Conservation (phyloP, 2,113 vertebrate genomes). For the Chiloscyllium plagiosum region DNA sequence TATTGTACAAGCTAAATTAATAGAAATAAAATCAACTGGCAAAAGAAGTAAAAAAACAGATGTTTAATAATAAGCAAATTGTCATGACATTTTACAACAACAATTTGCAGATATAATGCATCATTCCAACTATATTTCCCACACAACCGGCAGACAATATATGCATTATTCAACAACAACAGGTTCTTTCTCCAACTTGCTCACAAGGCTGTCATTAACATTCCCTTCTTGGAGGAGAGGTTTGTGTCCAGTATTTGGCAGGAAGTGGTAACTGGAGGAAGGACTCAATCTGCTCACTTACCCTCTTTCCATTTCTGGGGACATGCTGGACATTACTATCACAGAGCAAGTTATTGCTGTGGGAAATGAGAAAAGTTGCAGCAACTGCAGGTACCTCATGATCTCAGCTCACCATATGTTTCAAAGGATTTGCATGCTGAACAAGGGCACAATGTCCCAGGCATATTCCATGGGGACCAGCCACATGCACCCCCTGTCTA, state of each 20-base stretch:
- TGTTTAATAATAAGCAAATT: conserved; percentile 18
- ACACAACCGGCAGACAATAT: background rate
- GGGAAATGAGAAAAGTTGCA: background rate
- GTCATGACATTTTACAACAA: background rate
- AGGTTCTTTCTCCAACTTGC: background rate
- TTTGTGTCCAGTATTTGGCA: background rate
- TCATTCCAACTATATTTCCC: background rate
- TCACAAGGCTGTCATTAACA: background rate
- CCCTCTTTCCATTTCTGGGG: background rate
- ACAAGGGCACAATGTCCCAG: too few relatives aligned
- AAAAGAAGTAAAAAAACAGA: background rate
- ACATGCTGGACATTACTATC: background rate
- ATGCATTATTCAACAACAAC: background rate
- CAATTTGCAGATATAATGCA: background rate
- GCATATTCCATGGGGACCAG: too few relatives aligned
- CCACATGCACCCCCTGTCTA: too few relatives aligned
- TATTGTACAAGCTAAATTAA: conserved; percentile 14
- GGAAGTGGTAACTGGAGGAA: background rate
- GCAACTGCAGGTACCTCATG: too few relatives aligned
- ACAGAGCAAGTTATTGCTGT: background rate
- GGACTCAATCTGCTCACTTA: background rate
- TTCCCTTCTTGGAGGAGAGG: background rate
- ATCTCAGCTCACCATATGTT: too few relatives aligned
- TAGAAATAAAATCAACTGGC: background rate
- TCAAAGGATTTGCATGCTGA: too few relatives aligned